phyloP scores from a whole-genome alignment of 2,888 invertebrate genomes.

The Drosophila nr. perissopoda region DNA sequence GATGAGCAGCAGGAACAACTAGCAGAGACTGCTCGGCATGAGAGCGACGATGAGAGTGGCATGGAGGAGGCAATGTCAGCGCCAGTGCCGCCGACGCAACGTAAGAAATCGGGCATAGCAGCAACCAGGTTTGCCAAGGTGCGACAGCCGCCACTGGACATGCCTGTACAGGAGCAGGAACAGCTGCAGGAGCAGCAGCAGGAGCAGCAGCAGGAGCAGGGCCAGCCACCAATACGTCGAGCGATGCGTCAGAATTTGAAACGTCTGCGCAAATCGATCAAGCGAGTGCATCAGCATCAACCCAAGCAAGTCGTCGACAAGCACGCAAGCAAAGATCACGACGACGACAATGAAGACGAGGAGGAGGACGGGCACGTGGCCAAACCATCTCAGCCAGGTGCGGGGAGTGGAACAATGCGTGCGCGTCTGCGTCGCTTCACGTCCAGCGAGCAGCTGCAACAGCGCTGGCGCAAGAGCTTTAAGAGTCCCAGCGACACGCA shows the following conservation, averaged over 20 bases:
- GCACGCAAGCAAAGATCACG: constrained; percentile 10
- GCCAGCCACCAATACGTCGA: constrained; percentile 33
- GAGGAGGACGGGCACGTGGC: not conserved
- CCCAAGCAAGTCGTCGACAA: constrained; percentile 25
- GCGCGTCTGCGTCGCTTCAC: constrained; percentile 74
- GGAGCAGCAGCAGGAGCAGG: not conserved
- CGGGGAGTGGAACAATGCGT: constrained; percentile 44
- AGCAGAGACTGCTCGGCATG: constrained; percentile 38
- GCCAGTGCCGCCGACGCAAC: not conserved
- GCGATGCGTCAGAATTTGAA: constrained; percentile 76
- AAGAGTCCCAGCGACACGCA: constrained; percentile 31
- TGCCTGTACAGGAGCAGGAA: constrained; percentile 41
- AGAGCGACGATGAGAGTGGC: constrained; percentile 78
- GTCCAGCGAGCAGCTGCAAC: constrained; percentile 72
- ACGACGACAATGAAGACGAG: constrained; percentile 43
- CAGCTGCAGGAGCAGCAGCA: constrained; percentile 1
- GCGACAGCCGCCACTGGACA: constrained; percentile 60
- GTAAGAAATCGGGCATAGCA: constrained; percentile 69
- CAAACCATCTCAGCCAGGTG: not conserved
- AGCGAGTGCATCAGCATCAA: constrained; percentile 52
- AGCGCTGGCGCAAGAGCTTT: constrained; percentile 79
- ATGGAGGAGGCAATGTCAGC: constrained; percentile 66
- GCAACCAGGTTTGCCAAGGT: constrained; percentile 74
- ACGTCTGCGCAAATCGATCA: constrained; percentile 76
- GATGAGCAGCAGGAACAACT: constrained; percentile 7